A percentile compares a stretch with the other conserved stretches of the same genome.
Evolutionary conservation across 2,113 vertebrate species (phyloP).

Genomic region (Oceanodroma tethys): DNA sequence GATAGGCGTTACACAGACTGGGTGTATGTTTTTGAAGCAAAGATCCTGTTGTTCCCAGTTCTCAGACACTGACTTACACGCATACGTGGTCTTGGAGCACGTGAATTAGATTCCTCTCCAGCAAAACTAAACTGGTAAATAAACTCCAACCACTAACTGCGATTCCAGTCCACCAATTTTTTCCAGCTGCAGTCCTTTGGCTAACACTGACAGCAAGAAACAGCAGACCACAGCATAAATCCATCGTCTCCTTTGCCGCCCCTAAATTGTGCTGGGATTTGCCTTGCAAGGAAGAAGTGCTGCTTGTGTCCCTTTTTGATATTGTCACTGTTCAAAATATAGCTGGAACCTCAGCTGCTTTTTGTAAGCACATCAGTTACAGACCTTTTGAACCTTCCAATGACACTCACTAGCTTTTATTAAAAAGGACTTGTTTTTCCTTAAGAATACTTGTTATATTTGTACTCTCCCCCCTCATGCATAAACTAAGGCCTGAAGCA

Average conservation of each 20-base stretch:
- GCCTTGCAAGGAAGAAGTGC: neutral
- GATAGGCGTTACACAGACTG: accelerated
- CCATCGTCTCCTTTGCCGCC: no score
- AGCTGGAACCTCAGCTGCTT: neutral
- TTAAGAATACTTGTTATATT: neutral
- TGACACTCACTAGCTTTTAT: neutral
- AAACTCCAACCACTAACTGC: neutral
- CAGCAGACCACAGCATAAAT: neutral
- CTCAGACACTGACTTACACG: accelerated
- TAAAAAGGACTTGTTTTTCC: neutral
- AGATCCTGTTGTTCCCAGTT: accelerated
- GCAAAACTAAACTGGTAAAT: neutral
- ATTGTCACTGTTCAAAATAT: accelerated
- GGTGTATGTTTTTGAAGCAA: accelerated
- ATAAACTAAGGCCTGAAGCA: neutral
- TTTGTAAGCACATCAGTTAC: neutral
- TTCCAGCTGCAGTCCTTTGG: neutral
- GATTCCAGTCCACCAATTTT: accelerated
- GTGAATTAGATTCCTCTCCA: accelerated
- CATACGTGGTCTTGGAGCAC: accelerated
- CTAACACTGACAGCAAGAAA: neutral
- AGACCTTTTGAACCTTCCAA: neutral
- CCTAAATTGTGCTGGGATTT: no score
- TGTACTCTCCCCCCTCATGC: neutral
- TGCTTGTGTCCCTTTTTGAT: accelerated